phyloP scores from a whole-genome alignment of 2,797 vertebrate genomes.

The Bryconaethiops microstoma region DNA sequence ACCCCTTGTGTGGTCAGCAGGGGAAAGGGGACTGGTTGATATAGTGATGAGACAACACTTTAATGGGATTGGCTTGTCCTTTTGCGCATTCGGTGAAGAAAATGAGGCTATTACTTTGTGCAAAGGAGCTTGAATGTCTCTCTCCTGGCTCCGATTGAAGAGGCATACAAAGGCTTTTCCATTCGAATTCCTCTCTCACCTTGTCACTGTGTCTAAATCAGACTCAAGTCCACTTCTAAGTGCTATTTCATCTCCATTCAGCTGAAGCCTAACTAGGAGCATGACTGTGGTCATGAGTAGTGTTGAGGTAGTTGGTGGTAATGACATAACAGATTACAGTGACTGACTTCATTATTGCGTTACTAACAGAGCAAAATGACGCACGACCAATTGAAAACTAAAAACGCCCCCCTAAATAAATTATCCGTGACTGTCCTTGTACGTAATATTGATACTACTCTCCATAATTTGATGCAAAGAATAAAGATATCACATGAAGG shows the following conservation, averaged over 20 bases:
- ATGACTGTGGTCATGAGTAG: background rate
- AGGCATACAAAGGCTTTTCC: constrained; percentile 63
- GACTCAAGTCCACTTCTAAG: constrained; percentile 25
- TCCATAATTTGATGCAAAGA: too few relatives aligned
- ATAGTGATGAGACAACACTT: constrained; percentile 32
- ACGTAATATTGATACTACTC: too few relatives aligned
- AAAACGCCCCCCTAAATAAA: too few relatives aligned
- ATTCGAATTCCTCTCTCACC: constrained; percentile 58
- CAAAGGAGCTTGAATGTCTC: constrained; percentile 66
- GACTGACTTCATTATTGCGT: too few relatives aligned
- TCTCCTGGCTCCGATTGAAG: constrained; percentile 53
- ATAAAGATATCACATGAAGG: too few relatives aligned
- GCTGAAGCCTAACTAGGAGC: constrained; percentile 7
- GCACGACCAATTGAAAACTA: too few relatives aligned
- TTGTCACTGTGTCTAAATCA: constrained; percentile 58
- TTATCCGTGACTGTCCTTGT: too few relatives aligned
- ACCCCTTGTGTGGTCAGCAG: constrained; percentile 21
- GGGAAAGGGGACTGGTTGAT: constrained; percentile 31
- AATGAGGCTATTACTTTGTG: constrained; percentile 68
- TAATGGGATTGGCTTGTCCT: constrained; percentile 37
- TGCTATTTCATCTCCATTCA: constrained; percentile 24
- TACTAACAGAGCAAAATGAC: too few relatives aligned
- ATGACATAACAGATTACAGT: background rate
- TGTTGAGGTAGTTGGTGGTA: too few relatives aligned
- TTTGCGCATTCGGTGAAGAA: constrained; percentile 19